Evolutionary conservation across 1,140 invertebrate species (phyloP).

Genomic region (Aphaenogaster ashmeadi): DNA sequence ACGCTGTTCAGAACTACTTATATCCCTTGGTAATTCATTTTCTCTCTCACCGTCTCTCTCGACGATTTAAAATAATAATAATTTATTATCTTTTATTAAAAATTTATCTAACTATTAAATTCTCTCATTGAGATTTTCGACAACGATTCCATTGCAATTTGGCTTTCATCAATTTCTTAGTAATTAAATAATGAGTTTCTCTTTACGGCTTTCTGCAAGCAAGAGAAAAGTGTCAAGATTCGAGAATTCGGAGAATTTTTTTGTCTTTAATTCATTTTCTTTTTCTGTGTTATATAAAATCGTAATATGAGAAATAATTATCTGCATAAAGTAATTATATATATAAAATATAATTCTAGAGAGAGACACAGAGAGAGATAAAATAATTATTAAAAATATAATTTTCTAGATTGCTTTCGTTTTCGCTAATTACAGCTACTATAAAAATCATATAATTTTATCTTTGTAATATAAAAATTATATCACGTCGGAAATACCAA

Average conservation of each 20-base stretch:
- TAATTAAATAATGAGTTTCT: background rate
- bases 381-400: background rate
- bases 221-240: background rate
- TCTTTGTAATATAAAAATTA: background rate
- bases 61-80: background rate
- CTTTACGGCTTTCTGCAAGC: background rate
- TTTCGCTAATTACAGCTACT: background rate
- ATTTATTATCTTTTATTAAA: background rate
- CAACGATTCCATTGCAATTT: background rate
- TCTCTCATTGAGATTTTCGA: background rate
- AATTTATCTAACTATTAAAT: background rate
- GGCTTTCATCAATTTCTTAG: background rate
- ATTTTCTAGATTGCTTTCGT: background rate
- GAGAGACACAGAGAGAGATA: background rate
- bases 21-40: background rate
- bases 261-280: background rate
- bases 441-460: background rate
- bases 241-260: background rate
- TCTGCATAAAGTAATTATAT: background rate
- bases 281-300: background rate
- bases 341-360: background rate
- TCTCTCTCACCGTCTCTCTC: background rate
- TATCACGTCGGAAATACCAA: slow-evolving; percentile 71
- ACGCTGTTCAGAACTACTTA: background rate
- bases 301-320: background rate